Conservation (phyloP, 2,888 invertebrate species). For the Argyresthia goedartella region DNA sequence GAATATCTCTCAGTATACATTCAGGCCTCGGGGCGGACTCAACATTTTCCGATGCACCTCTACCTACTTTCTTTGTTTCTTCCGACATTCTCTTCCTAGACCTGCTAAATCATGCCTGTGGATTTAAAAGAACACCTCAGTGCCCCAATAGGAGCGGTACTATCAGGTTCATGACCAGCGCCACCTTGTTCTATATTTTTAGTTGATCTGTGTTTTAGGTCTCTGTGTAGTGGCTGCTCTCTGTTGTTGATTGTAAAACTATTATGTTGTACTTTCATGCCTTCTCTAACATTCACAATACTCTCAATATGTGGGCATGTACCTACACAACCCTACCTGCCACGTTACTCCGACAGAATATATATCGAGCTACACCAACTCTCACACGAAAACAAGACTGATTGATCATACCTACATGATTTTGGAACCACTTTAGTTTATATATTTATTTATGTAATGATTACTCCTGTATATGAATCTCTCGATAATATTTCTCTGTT, state of each 20-base stretch:
- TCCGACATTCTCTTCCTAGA: slow-evolving; percentile 22
- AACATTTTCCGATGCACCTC: slow-evolving; percentile 41
- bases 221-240: slow-evolving; percentile 72
- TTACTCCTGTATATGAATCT: not conserved
- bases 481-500: not conserved
- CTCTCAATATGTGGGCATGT: slow-evolving; percentile 60
- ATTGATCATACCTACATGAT: slow-evolving; percentile 5
- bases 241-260: slow-evolving; percentile 68
- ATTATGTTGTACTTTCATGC: slow-evolving; percentile 70
- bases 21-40: slow-evolving; percentile 33
- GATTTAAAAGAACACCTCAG: slow-evolving; percentile 12
- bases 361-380: slow-evolving; percentile 66
- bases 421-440: slow-evolving; percentile 9
- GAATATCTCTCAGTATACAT: slow-evolving; percentile 21
- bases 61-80: slow-evolving; percentile 33
- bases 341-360: slow-evolving; percentile 59
- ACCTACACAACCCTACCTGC: slow-evolving; percentile 56
- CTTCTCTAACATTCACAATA: slow-evolving; percentile 69
- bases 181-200: slow-evolving; percentile 46
- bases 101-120: slow-evolving; percentile 21
- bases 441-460: not conserved
- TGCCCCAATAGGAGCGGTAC: not conserved
- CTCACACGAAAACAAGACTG: slow-evolving; percentile 42
- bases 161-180: slow-evolving; percentile 24
- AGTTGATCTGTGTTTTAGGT: slow-evolving; percentile 59